Percentiles rank a stretch among this genome's conserved stretches.
Evolutionary conservation across 2,888 invertebrate species (phyloP).

Genomic region (Cryptocheilus praepositus): DNA sequence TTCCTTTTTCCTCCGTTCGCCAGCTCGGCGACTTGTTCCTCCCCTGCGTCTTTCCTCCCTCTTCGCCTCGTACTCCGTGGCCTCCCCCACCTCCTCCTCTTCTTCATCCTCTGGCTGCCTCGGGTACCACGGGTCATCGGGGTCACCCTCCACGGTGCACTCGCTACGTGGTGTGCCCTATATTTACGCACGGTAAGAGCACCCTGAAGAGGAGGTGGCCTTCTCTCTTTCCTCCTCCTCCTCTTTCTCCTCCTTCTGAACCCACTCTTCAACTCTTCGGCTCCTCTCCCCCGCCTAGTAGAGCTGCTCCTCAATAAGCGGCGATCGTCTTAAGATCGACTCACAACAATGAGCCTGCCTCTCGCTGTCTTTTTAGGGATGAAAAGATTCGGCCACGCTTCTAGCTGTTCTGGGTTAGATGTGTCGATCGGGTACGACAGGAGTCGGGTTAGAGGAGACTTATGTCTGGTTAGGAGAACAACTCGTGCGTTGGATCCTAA

Average conservation of each 20-base stretch:
- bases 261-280: slow-evolving; percentile 10
- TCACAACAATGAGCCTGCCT: slow-evolving; percentile 49
- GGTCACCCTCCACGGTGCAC: slow-evolving; percentile 70
- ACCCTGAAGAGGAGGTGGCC: slow-evolving; percentile 61
- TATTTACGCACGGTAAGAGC: slow-evolving; percentile 73
- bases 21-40: slow-evolving; percentile 52
- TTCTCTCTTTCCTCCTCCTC: slow-evolving; percentile 17
- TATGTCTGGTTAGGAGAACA: no score
- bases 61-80: slow-evolving; percentile 32
- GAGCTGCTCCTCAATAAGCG: slow-evolving; percentile 63
- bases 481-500: no score
- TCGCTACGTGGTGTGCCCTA: slow-evolving; percentile 72
- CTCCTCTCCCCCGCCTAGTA: slow-evolving; percentile 33
- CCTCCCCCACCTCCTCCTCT: slow-evolving; percentile 33
- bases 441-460: no score
- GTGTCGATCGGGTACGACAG: no score
- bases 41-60: slow-evolving; percentile 34
- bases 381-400: no score
- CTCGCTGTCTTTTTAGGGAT: background rate
- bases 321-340: slow-evolving; percentile 59
- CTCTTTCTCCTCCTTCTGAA: background rate
- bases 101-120: slow-evolving; percentile 49
- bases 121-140: slow-evolving; percentile 68
- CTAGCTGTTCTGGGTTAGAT: no score
- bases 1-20: slow-evolving; percentile 47